phyloP scores from a whole-genome alignment of 2,113 vertebrate genomes.

The Charadrius vociferus region DNA sequence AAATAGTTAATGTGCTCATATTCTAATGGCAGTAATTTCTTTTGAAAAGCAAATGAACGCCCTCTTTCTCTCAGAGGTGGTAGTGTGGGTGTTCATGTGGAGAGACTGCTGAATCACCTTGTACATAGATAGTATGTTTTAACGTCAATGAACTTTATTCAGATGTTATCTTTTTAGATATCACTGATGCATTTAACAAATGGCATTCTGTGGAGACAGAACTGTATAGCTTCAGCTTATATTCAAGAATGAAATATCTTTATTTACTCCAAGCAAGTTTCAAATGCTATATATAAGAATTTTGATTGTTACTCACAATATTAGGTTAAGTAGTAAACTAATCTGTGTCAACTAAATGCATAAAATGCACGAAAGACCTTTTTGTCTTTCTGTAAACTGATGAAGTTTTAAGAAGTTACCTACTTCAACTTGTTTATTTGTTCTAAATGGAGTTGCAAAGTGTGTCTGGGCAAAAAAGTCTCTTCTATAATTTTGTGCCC shows the following conservation, averaged over 20 bases:
- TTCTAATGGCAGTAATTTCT: neutral
- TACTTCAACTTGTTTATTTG: neutral
- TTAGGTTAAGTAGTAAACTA: neutral
- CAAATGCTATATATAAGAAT: neutral
- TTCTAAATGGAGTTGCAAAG: neutral
- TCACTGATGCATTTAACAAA: neutral
- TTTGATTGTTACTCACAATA: neutral
- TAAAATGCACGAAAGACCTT: neutral
- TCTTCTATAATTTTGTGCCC: neutral
- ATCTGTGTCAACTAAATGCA: neutral
- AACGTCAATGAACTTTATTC: neutral
- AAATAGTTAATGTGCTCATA: neutral
- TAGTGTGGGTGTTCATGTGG: neutral
- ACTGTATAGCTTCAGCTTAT: neutral
- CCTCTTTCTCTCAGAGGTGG: neutral
- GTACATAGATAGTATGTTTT: neutral
- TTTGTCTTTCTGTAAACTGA: neutral
- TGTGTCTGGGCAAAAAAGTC: neutral
- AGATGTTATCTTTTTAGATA: neutral
- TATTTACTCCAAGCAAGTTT: neutral
- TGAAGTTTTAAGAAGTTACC: neutral
- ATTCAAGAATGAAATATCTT: neutral
- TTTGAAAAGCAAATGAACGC: neutral
- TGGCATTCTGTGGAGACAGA: neutral
- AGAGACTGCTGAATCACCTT: neutral